Conservation (phyloP, 2,113 vertebrate genomes). For the Hippopotamus amphibius region DNA sequence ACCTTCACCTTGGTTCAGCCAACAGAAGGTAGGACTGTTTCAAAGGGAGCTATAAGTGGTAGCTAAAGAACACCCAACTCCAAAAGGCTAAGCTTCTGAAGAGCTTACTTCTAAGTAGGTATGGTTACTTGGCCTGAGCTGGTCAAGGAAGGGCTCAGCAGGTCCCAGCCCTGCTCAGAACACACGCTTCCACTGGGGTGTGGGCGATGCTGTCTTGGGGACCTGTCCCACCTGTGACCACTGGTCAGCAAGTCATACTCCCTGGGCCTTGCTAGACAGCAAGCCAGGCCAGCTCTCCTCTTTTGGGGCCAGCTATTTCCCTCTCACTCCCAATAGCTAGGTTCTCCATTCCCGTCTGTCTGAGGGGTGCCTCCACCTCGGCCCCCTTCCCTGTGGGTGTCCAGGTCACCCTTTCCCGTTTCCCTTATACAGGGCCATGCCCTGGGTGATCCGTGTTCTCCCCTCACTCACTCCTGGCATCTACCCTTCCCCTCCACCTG, state of each 20-base stretch:
- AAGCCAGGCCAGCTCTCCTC: not conserved
- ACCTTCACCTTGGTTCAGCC: not conserved
- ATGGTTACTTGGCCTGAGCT: not conserved
- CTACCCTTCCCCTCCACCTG: not conserved
- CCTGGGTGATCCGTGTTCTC: accelerated
- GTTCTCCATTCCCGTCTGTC: not conserved
- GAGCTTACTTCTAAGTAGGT: not conserved
- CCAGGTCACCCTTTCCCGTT: not conserved
- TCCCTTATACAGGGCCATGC: no score
- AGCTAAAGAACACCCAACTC: not conserved
- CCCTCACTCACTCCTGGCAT: not conserved
- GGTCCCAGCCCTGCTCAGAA: not conserved
- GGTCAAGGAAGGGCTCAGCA: not conserved
- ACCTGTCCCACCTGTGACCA: not conserved
- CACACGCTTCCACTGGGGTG: accelerated
- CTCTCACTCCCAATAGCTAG: not conserved
- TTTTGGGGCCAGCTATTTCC: not conserved
- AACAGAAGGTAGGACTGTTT: not conserved
- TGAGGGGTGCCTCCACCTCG: not conserved
- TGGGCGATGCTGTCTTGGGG: not conserved
- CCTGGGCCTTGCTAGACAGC: not conserved
- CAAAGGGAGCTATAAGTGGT: not conserved
- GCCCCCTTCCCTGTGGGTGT: not conserved
- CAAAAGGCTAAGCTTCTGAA: not conserved
- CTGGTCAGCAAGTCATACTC: not conserved